Conservation (phyloP, 2,113 vertebrate species). For the Anarrhichthys ocellatus region DNA sequence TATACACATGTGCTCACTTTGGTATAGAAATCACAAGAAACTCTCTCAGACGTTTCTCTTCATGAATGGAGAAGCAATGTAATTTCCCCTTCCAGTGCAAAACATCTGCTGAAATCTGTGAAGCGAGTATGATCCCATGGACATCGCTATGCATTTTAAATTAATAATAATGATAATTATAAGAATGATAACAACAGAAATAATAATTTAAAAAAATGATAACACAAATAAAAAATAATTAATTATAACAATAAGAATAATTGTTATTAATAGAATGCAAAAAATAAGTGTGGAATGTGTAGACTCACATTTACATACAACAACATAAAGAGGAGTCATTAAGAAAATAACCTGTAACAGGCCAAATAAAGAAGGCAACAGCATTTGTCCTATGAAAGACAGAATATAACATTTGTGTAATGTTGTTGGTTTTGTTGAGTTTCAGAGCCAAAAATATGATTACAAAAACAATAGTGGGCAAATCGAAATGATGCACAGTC, state of each 20-base stretch:
- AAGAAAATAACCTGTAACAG: background rate
- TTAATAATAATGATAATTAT: background rate
- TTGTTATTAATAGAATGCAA: background rate
- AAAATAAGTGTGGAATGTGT: background rate
- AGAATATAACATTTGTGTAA: background rate
- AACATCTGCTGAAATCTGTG: background rate
- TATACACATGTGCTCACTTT: background rate
- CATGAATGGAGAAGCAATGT: background rate
- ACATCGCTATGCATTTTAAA: background rate
- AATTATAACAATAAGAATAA: background rate
- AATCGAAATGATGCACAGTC: constrained; percentile 39
- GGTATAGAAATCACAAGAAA: background rate
- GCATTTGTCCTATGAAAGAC: background rate
- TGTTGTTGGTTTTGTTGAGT: background rate
- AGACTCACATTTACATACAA: background rate
- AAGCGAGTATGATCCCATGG: background rate
- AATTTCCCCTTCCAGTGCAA: background rate
- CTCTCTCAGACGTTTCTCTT: background rate
- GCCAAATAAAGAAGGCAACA: background rate
- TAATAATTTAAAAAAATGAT: no score
- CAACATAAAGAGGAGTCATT: background rate
- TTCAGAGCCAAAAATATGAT: background rate
- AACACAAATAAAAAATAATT: no score
- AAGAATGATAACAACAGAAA: background rate
- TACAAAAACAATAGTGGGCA: background rate